Conservation (phyloP, 2,113 vertebrate species). For the Oryzias curvinotus region DNA sequence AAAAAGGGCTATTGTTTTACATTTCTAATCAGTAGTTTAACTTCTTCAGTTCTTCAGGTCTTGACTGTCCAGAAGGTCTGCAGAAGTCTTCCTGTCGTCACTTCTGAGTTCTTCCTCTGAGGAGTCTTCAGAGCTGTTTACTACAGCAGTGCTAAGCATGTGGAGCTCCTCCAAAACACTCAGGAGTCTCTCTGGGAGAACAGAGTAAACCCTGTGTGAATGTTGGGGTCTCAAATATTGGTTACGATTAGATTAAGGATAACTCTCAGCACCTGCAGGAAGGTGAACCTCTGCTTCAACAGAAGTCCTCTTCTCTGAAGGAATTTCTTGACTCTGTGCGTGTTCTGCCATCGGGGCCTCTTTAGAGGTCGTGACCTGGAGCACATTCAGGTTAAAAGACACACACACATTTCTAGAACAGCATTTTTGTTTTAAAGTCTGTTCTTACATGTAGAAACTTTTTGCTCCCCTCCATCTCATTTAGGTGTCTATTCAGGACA, state of each 20-base stretch:
- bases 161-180: slow-evolving; percentile 73
- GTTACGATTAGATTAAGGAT: slow-evolving; percentile 3
- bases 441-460: slow-evolving; percentile 56
- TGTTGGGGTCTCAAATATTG: slow-evolving; percentile 6
- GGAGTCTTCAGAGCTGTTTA: slow-evolving; percentile 74
- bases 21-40: not conserved
- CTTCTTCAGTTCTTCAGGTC: slow-evolving; percentile 32
- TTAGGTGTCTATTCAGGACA: slow-evolving; percentile 51
- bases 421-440: slow-evolving; percentile 1
- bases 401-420: slow-evolving; percentile 8
- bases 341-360: slow-evolving; percentile 44
- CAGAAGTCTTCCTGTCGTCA: slow-evolving; percentile 30
- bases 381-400: slow-evolving; percentile 27
- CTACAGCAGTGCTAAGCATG: slow-evolving; percentile 70
- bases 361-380: slow-evolving; percentile 59
- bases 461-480: slow-evolving; percentile 53
- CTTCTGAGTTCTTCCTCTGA: slow-evolving; percentile 57
- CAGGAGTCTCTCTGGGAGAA: slow-evolving; percentile 59
- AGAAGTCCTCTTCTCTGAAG: slow-evolving; percentile 28
- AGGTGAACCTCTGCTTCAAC: slow-evolving; percentile 25
- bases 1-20: too few relatives aligned
- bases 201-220: slow-evolving; percentile 28
- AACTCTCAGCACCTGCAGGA: slow-evolving; percentile 44
- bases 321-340: slow-evolving; percentile 27
- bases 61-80: slow-evolving; percentile 34